Evolutionary conservation across 2,113 vertebrate species (phyloP).

Genomic region (Crocuta crocuta): DNA sequence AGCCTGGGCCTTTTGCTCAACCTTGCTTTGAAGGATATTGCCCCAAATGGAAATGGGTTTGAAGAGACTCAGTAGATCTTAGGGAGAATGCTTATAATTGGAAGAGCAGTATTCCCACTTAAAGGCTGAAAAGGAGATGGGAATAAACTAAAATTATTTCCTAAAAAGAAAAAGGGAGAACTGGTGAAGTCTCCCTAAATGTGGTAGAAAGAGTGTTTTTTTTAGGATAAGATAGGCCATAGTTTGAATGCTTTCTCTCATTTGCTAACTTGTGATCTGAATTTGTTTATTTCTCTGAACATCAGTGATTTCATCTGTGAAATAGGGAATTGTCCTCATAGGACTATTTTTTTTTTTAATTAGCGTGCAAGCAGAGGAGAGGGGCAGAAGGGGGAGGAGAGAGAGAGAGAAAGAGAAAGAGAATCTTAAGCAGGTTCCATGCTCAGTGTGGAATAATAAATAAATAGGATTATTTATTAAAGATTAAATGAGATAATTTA

Average conservation of each 20-base stretch:
- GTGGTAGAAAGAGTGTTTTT: neutral
- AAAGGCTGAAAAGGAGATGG: neutral
- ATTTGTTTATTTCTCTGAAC: neutral
- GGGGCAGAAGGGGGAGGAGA: too few relatives aligned
- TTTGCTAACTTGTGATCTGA: conserved; percentile 10
- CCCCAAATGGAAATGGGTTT: neutral
- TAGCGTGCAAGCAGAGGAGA: too few relatives aligned
- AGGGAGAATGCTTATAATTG: neutral
- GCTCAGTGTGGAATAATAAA: too few relatives aligned
- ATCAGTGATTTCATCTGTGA: conserved; percentile 19
- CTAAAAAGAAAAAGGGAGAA: neutral
- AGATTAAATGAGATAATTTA: conserved; percentile 27
- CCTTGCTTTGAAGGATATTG: neutral
- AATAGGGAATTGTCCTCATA: neutral
- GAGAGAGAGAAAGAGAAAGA: too few relatives aligned
- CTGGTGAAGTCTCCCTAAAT: neutral
- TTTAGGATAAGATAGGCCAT: neutral
- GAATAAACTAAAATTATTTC: neutral
- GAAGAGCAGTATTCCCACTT: neutral
- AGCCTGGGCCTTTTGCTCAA: neutral
- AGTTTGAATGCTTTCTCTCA: neutral
- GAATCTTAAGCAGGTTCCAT: too few relatives aligned
- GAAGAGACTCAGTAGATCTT: neutral
- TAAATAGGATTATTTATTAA: neutral
- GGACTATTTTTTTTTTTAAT: neutral